Percentiles rank a stretch among this genome's conserved stretches.
Evolutionary conservation across 2,113 vertebrate species (phyloP).

Genomic region (Oplegnathus fasciatus): DNA sequence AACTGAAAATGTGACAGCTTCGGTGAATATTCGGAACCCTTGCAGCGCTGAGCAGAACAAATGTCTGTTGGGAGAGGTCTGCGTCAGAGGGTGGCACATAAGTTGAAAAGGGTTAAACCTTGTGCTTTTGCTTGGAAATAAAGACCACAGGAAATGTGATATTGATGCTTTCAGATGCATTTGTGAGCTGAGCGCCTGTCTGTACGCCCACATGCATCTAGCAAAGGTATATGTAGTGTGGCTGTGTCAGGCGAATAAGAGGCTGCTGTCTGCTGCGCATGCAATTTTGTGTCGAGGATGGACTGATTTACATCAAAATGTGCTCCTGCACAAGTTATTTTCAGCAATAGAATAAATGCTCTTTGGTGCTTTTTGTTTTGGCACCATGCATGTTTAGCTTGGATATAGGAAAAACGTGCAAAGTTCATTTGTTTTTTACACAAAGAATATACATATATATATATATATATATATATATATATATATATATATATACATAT

Average conservation of each 20-base stretch:
- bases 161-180: slow-evolving; percentile 83
- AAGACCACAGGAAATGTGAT: slow-evolving; percentile 87
- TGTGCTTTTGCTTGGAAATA: slow-evolving; percentile 75
- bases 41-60: neutral
- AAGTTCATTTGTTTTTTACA: slow-evolving; percentile 6
- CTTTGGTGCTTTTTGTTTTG: neutral
- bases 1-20: neutral
- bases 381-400: neutral
- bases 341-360: neutral
- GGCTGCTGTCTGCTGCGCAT: slow-evolving; percentile 39
- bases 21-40: neutral
- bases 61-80: slow-evolving; percentile 1
- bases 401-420: neutral
- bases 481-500: too few species aligned
- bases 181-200: slow-evolving; percentile 73
- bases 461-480: too few species aligned
- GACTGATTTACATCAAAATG: slow-evolving; percentile 26
- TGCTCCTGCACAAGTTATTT: slow-evolving; percentile 7
- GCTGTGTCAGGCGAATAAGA: slow-evolving; percentile 66
- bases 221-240: slow-evolving; percentile 58
- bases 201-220: slow-evolving; percentile 82
- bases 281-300: slow-evolving; percentile 18
- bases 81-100: slow-evolving; percentile 21
- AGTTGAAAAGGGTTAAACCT: slow-evolving; percentile 35
- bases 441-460: too few species aligned